Base-by-base conservation (phyloP, 2,888 invertebrate genomes). In the Polietes domitor region DNA sequence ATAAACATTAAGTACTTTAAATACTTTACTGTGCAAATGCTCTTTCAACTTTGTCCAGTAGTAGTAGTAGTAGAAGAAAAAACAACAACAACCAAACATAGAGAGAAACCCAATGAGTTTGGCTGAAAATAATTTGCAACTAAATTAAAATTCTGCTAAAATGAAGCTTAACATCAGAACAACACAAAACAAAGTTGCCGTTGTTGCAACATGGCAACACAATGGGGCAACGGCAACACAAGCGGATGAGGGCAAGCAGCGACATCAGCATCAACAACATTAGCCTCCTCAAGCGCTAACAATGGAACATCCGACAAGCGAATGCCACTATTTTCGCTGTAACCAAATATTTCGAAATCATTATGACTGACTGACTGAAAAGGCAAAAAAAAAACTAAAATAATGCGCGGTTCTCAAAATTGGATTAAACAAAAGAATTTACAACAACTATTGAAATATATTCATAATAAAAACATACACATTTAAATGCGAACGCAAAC, bases 1-100 rank as follows among this genome's bases (percentile, higher is more conserved):
- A 78, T 72, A 76, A 76, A 72, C 61, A 63, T 71, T 71, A 77
- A 77, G 77, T 77, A 77, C 77, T 77, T 77, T 77, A 77, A 70
- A 77, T 77, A 70, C 70, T 70, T 28, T 17, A 58, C 32, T 77
- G 24, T 12, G 37, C 55, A 77, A 78, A 50, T 72, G 71, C 47
- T 71, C 61, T 71, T 63, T 77, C n/a, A 77, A 77, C 71, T 77
- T 78, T 73, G 24, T 65, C 43, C 55, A 24, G 28, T 43, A 70
- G 41, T 65, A n/a, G n/a, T n/a, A n/a, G n/a, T n/a, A n/a, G n/a
- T 37, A 73, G 9, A 37, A 37, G 10, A 76, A 75, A 65, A 47
- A 6, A 15, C 43, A 15, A n/a, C 73, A 26, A 61, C 21, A 41
- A 1, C 17, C n/a, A n/a, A n/a, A n/a, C n/a, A n/a, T n/a, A n/a